Conservation (phyloP, 2,113 vertebrate species). For the Hyperoodon ampullatus region DNA sequence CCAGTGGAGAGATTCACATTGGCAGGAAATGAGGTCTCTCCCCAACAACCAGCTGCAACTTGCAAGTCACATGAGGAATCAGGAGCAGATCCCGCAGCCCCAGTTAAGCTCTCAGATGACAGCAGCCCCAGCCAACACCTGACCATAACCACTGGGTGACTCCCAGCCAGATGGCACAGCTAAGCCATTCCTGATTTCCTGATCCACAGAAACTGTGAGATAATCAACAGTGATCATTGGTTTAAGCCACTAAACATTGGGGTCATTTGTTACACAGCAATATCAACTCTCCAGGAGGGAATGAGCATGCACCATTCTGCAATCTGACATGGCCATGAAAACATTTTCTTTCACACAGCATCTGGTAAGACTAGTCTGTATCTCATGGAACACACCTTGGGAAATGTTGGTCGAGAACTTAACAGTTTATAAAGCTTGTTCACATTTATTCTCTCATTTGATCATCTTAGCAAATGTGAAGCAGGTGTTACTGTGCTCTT, state of each 20-base stretch:
- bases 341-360: neutral
- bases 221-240: neutral
- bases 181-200: neutral
- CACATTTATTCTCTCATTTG: neutral
- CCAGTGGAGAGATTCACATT: neutral
- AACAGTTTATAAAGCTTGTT: neutral
- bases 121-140: neutral
- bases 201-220: neutral
- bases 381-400: neutral
- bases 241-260: neutral
- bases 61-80: neutral
- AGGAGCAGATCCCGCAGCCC: neutral
- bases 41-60: neutral
- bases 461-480: neutral
- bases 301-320: neutral
- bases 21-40: neutral
- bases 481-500: neutral
- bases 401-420: neutral
- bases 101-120: neutral
- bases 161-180: neutral
- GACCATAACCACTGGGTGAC: neutral
- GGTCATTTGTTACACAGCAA: neutral
- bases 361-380: neutral
- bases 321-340: neutral
- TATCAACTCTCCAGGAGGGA: neutral